phyloP scores from a whole-genome alignment of 2,797 vertebrate species.

The Antennarius maculatus region DNA sequence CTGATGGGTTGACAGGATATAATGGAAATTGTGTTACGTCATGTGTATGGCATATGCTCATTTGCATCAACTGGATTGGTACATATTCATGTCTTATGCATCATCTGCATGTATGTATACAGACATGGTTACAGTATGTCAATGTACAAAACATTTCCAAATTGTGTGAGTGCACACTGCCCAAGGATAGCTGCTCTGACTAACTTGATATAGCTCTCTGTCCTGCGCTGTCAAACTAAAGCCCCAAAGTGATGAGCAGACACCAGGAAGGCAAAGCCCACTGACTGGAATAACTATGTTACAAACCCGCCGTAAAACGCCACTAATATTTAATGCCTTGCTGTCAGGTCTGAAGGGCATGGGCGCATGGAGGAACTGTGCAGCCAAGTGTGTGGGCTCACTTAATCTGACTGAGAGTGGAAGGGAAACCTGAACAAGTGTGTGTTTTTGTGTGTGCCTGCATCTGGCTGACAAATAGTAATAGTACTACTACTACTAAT shows the following conservation, averaged over 20 bases:
- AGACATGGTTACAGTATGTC: slow-evolving; percentile 11
- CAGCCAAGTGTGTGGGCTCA: slow-evolving; percentile 61
- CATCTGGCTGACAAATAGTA: slow-evolving; percentile 35
- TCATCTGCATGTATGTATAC: slow-evolving; percentile 4
- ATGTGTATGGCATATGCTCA: slow-evolving; percentile 10
- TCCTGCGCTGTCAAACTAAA: slow-evolving; percentile 55
- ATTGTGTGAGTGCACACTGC: slow-evolving; percentile 5
- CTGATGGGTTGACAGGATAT: too few species aligned
- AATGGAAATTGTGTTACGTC: neutral
- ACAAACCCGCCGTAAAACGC: slow-evolving; percentile 69
- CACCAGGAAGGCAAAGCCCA: slow-evolving; percentile 42
- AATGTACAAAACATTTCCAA: slow-evolving; percentile 18
- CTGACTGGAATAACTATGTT: slow-evolving; percentile 74
- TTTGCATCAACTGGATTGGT: slow-evolving; percentile 5
- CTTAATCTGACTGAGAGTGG: slow-evolving; percentile 46
- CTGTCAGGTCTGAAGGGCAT: slow-evolving; percentile 70
- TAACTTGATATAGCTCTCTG: slow-evolving; percentile 45
- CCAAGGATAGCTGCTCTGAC: slow-evolving; percentile 24
- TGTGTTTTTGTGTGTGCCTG: slow-evolving; percentile 24
- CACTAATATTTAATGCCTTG: slow-evolving; percentile 75
- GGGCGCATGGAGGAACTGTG: slow-evolving; percentile 54
- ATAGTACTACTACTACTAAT: too few species aligned
- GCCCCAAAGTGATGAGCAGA: slow-evolving; percentile 35
- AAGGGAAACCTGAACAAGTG: slow-evolving; percentile 30
- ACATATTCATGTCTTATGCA: slow-evolving; percentile 1